Conservation (phyloP, 2,113 vertebrate genomes). For the Dinomys branickii region DNA sequence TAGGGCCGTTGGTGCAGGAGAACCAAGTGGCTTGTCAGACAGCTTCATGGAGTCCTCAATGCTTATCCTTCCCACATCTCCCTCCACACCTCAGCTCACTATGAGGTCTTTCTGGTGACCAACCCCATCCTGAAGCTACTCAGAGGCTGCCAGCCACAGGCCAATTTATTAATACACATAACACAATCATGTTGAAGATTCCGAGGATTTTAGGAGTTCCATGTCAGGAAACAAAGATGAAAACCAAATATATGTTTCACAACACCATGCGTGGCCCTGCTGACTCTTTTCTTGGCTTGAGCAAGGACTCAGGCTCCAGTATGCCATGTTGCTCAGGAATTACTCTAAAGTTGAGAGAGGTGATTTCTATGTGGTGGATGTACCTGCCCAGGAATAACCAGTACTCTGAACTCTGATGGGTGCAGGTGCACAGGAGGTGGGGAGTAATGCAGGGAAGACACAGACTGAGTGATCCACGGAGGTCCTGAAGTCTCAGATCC, state of each 20-base stretch:
- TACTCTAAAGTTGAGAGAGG: background rate
- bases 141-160: background rate
- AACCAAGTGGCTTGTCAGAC: background rate
- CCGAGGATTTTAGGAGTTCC: background rate
- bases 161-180: background rate
- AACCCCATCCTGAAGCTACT: background rate
- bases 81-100: too few species aligned
- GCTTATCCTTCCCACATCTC: background rate
- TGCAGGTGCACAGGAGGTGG: background rate
- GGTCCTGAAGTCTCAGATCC: background rate
- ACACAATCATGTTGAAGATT: background rate
- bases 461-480: background rate
- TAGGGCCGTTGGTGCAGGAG: background rate
- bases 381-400: background rate
- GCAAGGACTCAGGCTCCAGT: too few species aligned
- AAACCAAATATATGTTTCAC: background rate
- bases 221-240: background rate
- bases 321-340: background rate
- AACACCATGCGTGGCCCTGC: background rate
- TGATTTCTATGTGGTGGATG: background rate
- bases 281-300: background rate
- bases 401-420: background rate
- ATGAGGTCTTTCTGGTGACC: background rate
- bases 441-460: background rate
- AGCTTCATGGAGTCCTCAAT: background rate